Conservation (phyloP, 1,140 invertebrate species). For the Dinoponera quadriceps region DNA sequence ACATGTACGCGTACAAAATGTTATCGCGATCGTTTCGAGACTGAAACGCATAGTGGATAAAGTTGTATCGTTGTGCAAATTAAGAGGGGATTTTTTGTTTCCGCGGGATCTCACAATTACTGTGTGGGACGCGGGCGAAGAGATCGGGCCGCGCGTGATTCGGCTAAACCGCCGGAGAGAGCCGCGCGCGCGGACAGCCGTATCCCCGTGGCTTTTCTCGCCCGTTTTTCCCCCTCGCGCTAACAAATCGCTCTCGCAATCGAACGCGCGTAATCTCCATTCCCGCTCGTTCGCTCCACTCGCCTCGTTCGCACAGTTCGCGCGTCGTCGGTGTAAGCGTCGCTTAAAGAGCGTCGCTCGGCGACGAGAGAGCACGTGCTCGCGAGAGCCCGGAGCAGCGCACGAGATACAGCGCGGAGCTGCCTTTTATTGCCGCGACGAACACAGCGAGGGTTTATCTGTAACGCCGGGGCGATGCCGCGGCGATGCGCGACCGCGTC, state of each 20-base stretch:
- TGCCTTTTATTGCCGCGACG: conserved; percentile 54
- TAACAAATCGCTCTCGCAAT: conserved; percentile 38
- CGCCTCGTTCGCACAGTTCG: background rate
- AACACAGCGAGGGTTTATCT: conserved; percentile 45
- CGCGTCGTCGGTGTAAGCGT: conserved; percentile 13
- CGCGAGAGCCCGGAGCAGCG: background rate
- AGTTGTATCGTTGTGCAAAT: too few relatives aligned
- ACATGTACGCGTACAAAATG: too few relatives aligned
- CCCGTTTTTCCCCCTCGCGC: background rate
- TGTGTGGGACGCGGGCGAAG: too few relatives aligned
- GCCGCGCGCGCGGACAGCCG: too few relatives aligned
- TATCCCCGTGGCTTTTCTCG: background rate
- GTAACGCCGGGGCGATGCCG: background rate
- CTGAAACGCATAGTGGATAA: too few relatives aligned
- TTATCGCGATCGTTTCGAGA: too few relatives aligned
- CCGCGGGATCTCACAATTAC: too few relatives aligned
- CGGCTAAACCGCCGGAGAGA: too few relatives aligned
- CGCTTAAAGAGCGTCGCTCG: conserved; percentile 30
- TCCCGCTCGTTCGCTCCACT: too few relatives aligned
- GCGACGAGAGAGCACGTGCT: conserved; percentile 43
- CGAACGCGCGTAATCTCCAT: conserved; percentile 13
- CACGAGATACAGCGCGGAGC: conserved; percentile 11
- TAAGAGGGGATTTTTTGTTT: too few relatives aligned
- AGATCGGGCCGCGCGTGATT: too few relatives aligned
- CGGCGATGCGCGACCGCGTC: conserved; percentile 31